Conservation (phyloP, 2,113 vertebrate genomes). For the Podarcis raffonei region DNA sequence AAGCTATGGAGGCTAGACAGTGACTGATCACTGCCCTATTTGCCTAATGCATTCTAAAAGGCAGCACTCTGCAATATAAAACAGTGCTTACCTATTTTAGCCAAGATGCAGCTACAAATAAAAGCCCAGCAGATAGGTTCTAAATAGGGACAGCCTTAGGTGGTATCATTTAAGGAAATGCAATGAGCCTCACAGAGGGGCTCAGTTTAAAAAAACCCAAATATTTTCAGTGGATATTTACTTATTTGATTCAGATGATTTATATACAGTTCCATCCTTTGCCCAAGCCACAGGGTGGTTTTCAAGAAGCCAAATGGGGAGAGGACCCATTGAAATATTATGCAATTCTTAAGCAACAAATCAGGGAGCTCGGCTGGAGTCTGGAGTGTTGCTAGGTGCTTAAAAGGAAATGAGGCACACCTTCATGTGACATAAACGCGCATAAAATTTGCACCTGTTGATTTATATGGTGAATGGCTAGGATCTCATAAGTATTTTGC, state of each 20-base stretch:
- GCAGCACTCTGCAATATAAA: not conserved
- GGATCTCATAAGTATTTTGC: too few species aligned
- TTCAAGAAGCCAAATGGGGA: too few species aligned
- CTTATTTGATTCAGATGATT: not conserved
- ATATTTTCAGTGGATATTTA: not conserved
- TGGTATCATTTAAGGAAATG: not conserved
- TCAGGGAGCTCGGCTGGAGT: too few species aligned
- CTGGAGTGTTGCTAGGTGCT: too few species aligned
- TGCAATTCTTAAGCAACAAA: too few species aligned
- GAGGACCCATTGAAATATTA: too few species aligned
- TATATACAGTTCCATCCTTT: too few species aligned
- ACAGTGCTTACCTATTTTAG: not conserved
- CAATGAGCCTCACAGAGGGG: not conserved
- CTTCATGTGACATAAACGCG: too few species aligned
- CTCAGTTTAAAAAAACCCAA: not conserved
- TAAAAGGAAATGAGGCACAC: too few species aligned
- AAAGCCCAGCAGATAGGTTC: not conserved
- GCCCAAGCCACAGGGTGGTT: not conserved
- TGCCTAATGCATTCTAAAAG: too few species aligned
- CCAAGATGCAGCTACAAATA: not conserved
- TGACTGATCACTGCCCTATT: not conserved
- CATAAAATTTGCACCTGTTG: too few species aligned
- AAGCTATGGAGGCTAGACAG: not conserved
- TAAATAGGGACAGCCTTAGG: not conserved
- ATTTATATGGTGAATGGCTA: too few species aligned